phyloP scores from a whole-genome alignment of 1,140 invertebrate genomes.

The Pogonus chalceus region DNA sequence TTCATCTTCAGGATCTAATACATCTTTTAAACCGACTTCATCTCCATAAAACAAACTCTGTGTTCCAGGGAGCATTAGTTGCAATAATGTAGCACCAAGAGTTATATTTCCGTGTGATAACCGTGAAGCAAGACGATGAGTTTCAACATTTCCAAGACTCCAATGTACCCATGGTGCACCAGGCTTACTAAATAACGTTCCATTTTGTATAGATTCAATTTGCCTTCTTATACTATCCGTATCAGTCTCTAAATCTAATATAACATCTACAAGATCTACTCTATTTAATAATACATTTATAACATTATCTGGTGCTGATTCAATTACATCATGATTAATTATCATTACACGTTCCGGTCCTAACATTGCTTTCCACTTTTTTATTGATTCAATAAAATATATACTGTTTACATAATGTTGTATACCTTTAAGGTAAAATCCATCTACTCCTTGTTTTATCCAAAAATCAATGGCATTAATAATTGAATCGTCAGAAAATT shows the following conservation, averaged over 20 bases:
- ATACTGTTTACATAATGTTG: slow-evolving; percentile 37
- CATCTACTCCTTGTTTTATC: slow-evolving; percentile 56
- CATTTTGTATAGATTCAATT: slow-evolving; percentile 44
- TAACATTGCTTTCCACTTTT: slow-evolving; percentile 55
- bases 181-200: slow-evolving; percentile 46
- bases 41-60: slow-evolving; percentile 74
- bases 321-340: slow-evolving; percentile 47
- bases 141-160: slow-evolving; percentile 54
- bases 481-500: slow-evolving; percentile 31
- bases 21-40: slow-evolving; percentile 51
- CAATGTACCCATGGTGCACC: slow-evolving; percentile 66
- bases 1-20: slow-evolving; percentile 41
- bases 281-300: slow-evolving; percentile 45
- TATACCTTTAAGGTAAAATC: slow-evolving; percentile 68
- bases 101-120: slow-evolving; percentile 46
- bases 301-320: slow-evolving; percentile 32
- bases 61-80: slow-evolving; percentile 68
- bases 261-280: slow-evolving; percentile 61
- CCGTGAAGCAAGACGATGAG: slow-evolving; percentile 44
- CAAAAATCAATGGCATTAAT: slow-evolving; percentile 52
- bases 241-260: slow-evolving; percentile 48
- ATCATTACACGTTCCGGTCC: slow-evolving; percentile 53
- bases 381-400: slow-evolving; percentile 39
- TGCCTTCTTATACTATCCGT: slow-evolving; percentile 44
- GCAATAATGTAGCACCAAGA: slow-evolving; percentile 50